Evolutionary conservation across 2,797 vertebrate genomes (phyloP).

Genomic region (Taeniopygia guttata): DNA sequence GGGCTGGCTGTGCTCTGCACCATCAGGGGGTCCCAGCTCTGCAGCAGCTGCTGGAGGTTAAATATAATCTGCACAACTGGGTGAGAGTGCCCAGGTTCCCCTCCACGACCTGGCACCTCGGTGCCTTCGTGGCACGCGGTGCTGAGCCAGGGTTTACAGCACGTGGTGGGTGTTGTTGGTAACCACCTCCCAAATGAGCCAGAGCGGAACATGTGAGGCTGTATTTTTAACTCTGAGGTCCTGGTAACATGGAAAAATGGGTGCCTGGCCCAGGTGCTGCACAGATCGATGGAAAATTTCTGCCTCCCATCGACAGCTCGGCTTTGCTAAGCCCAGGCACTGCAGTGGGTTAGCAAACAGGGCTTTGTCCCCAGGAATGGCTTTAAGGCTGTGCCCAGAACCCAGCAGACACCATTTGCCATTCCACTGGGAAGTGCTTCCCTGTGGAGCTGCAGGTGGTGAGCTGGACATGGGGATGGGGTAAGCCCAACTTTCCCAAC

Average conservation of each 20-base stretch:
- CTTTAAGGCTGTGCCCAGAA: not conserved
- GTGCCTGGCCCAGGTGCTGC: not conserved
- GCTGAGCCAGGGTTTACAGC: not conserved
- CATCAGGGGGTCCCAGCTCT: not conserved
- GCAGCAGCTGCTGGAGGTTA: not conserved
- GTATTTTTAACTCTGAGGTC: constrained; percentile 57
- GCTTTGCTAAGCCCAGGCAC: not conserved
- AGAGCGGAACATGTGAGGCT: not conserved
- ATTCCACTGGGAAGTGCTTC: not conserved
- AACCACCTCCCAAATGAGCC: not conserved
- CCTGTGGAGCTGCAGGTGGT: fast-evolving
- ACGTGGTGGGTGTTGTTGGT: constrained; percentile 27
- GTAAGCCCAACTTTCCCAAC: not conserved
- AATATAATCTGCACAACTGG: not conserved
- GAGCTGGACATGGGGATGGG: not conserved
- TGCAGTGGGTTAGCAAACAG: fast-evolving
- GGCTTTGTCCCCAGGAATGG: fast-evolving
- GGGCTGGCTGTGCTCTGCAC: not conserved
- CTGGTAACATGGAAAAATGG: constrained; percentile 13
- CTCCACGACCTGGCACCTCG: fast-evolving
- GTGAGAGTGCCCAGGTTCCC: not conserved
- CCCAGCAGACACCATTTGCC: not conserved
- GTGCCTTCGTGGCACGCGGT: fast-evolving
- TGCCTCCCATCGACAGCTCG: not conserved
- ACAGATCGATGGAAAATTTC: not conserved